These are phyloP conservation scores for Anagrus nilaparvatae DNA, from an alignment of 1,140 invertebrate genomes.

Conservation along the genomic window DNA sequence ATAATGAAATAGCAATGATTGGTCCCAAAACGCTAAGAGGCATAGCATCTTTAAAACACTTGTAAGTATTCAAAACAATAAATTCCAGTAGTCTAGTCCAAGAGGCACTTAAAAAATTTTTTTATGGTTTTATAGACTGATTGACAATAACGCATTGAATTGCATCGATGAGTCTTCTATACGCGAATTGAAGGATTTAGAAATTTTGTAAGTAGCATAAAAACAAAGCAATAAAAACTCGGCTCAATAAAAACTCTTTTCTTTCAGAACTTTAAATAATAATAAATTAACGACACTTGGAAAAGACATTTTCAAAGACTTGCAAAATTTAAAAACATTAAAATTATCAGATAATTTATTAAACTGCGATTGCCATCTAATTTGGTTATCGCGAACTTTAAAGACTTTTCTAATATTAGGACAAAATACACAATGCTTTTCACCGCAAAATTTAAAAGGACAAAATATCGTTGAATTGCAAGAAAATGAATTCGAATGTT, in stretches of 20 bases:
- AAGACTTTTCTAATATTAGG: conserved; percentile 56
- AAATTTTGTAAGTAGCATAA: conserved; percentile 76
- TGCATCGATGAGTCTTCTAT: conserved; percentile 86
- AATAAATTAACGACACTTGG: conserved; percentile 85
- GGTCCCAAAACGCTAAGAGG: conserved; percentile 81
- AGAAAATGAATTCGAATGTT: conserved; percentile 82
- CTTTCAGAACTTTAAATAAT: conserved; percentile 79
- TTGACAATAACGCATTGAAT: conserved; percentile 89
- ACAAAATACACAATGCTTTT: conserved; percentile 60
- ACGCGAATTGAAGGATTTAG: conserved; percentile 69
- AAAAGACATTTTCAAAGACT: conserved; percentile 69
- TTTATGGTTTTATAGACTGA: conserved; percentile 68
- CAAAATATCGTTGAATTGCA: conserved; percentile 75
- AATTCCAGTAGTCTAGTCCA: no score
- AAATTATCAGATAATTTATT: conserved; percentile 87
- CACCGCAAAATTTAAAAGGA: conserved; percentile 70
- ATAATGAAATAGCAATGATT: conserved; percentile 81
- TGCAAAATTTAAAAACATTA: conserved; percentile 71
- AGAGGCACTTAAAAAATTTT: no score
- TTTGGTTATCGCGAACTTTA: conserved; percentile 75
- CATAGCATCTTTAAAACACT: conserved; percentile 64
- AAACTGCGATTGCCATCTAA: conserved; percentile 84
- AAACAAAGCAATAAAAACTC: background rate
- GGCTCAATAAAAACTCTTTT: conserved; percentile 1
- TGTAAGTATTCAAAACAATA: no score